Base-by-base conservation (phyloP, 2,113 vertebrate genomes). In the Oenanthe oenanthe region DNA sequence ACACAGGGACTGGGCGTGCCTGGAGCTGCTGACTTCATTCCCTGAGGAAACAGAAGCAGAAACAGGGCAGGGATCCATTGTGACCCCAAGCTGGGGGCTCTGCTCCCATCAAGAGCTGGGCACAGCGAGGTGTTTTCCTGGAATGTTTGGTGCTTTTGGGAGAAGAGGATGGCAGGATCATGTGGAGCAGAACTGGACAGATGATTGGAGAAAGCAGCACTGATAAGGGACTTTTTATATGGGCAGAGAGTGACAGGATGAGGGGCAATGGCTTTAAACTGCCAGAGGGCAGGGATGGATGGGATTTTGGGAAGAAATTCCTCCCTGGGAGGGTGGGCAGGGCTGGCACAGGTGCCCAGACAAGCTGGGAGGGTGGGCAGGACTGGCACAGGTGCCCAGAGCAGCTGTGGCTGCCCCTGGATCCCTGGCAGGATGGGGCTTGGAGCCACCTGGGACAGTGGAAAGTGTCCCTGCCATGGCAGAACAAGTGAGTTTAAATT, bases 341-440 rank as follows among this genome's bases (percentile, higher is more conserved):
- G 9, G 25, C 66, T 63, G 66, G 57, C 66, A 79, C 17, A 57
- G 32, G 10, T 65, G 43, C 10, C 17, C 51, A 65, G 76, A 58
- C n/a, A n/a, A n/a, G n/a, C 53, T 40, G 24, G 0, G 8, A 81
- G 53, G 34, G 43, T 28, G 42, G 42, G 22, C 0, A 79, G 31
- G 9, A 20, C 66, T 63, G 66, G 57, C 66, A 79, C 17, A 57
- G 32, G 10, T 65, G 43, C 10, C 17, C 51, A 65, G 76, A 58
- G 60, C 2, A 60, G 68, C 68, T 53, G 38, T 6, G 68, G 68
- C 43, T 81, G 68, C 9, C 13, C 73, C 77, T 73, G 81, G 7
- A 47, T 18, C 61, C n/a, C 77, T 82, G 86, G 86, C 0, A 53
- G 15, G 67, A 58, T 0, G 0, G 66, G 32, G 3, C 9, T 51